These are phyloP conservation scores for Herpetotheres cachinnans DNA, from an alignment of 2,113 vertebrate species.

Conservation along the genomic window DNA sequence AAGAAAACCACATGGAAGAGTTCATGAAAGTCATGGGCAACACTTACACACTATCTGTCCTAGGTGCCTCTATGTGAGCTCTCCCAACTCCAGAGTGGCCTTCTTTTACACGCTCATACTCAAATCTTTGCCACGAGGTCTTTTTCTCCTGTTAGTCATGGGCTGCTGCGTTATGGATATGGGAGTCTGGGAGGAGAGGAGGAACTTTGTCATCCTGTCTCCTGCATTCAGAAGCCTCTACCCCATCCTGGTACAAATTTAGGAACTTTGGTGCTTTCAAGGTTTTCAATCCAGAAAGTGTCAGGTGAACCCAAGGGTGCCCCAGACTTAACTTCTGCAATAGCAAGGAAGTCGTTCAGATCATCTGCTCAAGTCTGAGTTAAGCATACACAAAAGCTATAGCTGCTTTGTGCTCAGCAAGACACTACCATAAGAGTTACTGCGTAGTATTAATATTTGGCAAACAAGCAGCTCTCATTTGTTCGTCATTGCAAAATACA, in stretches of 20 bases:
- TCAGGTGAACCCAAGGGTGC: background rate
- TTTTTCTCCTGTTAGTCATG: background rate
- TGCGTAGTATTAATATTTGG: background rate
- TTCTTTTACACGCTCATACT: background rate
- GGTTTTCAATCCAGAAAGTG: background rate
- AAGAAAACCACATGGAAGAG: background rate
- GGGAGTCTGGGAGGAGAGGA: background rate
- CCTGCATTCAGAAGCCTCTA: background rate
- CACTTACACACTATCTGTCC: background rate
- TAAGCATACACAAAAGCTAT: background rate
- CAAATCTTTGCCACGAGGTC: background rate
- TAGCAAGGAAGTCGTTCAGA: background rate
- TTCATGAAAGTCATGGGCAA: background rate
- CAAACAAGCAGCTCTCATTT: background rate
- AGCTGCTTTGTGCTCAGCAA: background rate
- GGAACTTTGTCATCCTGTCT: background rate
- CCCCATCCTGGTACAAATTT: background rate
- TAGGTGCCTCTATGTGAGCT: rapidly evolving
- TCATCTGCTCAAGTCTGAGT: background rate
- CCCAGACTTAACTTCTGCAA: background rate
- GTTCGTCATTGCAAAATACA: background rate
- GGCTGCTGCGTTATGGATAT: background rate
- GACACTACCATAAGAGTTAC: background rate
- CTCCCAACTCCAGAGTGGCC: background rate
- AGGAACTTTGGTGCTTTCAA: background rate